Percentiles rank a stretch among this genome's conserved stretches.
Evolutionary conservation across 2,888 invertebrate genomes (phyloP).

Genomic region (Pristionchus exspectatus): DNA sequence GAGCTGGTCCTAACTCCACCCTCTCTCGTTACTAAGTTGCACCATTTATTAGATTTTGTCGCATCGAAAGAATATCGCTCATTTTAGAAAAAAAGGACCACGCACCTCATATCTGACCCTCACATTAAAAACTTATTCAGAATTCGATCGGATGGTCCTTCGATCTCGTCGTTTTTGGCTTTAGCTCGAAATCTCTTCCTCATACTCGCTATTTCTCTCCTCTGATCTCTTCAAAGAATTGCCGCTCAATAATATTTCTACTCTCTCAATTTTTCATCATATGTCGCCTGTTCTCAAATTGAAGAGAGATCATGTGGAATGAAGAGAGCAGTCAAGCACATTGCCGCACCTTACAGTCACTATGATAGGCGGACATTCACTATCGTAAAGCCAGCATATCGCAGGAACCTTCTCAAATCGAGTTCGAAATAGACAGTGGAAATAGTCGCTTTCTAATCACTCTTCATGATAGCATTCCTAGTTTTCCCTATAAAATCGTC

Average conservation of each 20-base stretch:
- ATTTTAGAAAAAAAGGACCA: too few species aligned
- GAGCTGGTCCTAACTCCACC: too few species aligned
- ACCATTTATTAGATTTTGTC: too few species aligned
- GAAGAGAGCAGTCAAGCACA: too few species aligned
- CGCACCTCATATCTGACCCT: neutral
- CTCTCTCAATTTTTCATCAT: neutral
- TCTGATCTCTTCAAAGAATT: neutral
- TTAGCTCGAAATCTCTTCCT: neutral
- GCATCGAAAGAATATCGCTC: too few species aligned
- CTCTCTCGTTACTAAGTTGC: too few species aligned
- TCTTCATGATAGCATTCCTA: neutral
- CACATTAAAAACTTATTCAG: neutral
- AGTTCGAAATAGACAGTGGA: neutral
- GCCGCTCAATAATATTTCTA: neutral
- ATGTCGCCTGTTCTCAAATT: neutral
- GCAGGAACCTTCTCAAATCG: neutral
- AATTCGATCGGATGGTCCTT: neutral
- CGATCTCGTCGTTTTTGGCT: neutral
- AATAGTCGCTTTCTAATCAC: neutral
- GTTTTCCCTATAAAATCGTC: neutral
- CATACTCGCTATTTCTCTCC: neutral
- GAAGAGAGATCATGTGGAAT: neutral
- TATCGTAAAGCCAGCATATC: neutral
- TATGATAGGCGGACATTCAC: neutral
- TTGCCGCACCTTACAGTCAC: neutral